Conservation (phyloP, 2,797 vertebrate genomes). For the Anguilla obscura region DNA sequence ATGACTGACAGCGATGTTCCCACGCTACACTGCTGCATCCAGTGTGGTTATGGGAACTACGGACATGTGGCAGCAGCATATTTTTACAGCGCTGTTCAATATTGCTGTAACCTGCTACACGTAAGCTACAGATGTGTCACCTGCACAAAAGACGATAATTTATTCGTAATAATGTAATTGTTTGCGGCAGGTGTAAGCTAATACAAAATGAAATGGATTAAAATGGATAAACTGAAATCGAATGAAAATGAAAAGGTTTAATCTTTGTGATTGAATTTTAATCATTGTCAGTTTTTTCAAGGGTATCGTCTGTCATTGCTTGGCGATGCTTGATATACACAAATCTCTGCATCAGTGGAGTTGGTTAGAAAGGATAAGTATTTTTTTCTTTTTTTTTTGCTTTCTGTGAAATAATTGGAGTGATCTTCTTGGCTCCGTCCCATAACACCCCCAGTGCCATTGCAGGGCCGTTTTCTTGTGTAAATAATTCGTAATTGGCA, state of each 20-base stretch:
- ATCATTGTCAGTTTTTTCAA: neutral
- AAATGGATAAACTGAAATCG: neutral
- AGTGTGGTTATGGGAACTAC: neutral
- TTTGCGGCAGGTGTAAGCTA: neutral
- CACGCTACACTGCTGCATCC: neutral
- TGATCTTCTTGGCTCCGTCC: neutral
- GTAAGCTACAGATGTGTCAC: neutral
- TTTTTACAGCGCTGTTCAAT: neutral
- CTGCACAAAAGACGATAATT: neutral
- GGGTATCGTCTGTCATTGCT: neutral
- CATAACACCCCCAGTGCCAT: neutral
- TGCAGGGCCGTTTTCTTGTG: neutral
- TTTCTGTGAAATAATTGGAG: neutral
- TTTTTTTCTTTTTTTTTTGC: neutral
- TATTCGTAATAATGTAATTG: neutral
- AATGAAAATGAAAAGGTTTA: neutral
- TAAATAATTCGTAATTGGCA: neutral
- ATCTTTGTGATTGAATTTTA: neutral
- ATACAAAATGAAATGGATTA: neutral
- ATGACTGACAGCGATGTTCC: conserved; percentile 4
- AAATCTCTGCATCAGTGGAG: neutral
- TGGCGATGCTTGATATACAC: neutral
- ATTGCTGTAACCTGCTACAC: neutral
- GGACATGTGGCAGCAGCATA: neutral
- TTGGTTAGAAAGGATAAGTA: neutral